Evolutionary conservation across 2,797 vertebrate species (phyloP), one percentile per base, ranked within the genome.

Genomic region (Euthynnus affinis): DNA sequence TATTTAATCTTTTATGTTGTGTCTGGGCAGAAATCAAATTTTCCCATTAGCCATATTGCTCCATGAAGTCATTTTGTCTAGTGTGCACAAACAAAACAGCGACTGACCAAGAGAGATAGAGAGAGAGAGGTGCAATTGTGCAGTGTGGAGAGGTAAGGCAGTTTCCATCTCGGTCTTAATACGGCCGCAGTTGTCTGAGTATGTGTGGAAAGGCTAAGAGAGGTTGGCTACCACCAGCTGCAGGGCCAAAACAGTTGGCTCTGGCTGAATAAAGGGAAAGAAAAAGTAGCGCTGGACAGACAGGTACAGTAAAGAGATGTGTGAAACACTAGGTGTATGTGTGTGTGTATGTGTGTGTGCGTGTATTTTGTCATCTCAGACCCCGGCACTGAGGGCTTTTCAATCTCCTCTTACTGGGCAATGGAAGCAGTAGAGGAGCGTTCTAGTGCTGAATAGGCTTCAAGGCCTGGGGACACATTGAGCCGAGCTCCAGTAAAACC

Each of bases 171-270:
- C 48, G 8, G 55, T 61, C 55, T 74, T 76, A 46, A 53, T 75
- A 6, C 12, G 5, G 64, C 70, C 49, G 74, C 58, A 78, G 58
- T 74, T 80, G 48, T 76, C 68, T 56, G 59, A 71, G 18, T 42
- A 1, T 10, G 18, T 78, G 48, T 20, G 18, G 29, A 81, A 49
- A 76, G 75, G 78, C 52, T 69, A 63, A 65, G 48, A 59, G 57
- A 85, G 68, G 82, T 72, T 65, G 82, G 60, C 37, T 27, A 78
- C 44, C 40, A 65, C 56, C 20, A 2, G 66, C 76, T 75, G 52
- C 51, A 60, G 62, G 71, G 71, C 71, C 76, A 73, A 61, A 84
- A 82, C 76, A 68, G 55, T 76, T 83, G 69, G 25, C 66, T 85
- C 32, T 69, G 29, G 44, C 49, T 74, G 53, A 77, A 82, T 73